A percentile compares a stretch with the other conserved stretches of the same genome.
phyloP scores from a whole-genome alignment of 2,888 invertebrate species.

The Acleris cristana region DNA sequence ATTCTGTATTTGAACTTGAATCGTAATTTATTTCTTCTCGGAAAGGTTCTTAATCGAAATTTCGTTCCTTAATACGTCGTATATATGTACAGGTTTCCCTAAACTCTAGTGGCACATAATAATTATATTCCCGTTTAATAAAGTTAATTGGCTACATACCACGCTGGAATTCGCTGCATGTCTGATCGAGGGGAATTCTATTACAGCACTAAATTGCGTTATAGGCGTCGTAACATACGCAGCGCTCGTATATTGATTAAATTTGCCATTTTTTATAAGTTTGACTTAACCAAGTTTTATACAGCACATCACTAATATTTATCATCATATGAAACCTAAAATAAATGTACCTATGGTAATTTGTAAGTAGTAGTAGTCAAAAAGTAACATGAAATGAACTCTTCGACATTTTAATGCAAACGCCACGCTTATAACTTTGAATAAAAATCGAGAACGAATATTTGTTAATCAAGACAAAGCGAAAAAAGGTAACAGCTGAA shows the following conservation, averaged over 20 bases:
- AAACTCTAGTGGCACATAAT: conserved; percentile 8
- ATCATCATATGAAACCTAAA: too few relatives aligned
- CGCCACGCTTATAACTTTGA: not conserved
- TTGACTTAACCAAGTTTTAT: too few relatives aligned
- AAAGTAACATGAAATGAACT: too few relatives aligned
- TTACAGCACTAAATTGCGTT: not conserved
- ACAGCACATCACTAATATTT: too few relatives aligned
- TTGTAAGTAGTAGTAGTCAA: too few relatives aligned
- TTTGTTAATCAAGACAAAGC: conserved; percentile 14
- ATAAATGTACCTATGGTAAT: too few relatives aligned
- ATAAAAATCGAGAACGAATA: conserved; percentile 5
- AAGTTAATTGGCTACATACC: conserved; percentile 27
- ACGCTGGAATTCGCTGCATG: conserved; percentile 12
- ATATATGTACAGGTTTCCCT: not conserved
- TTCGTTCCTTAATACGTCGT: too few relatives aligned
- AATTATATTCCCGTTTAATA: conserved; percentile 21
- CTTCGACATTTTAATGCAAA: not conserved
- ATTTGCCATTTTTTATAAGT: too few relatives aligned
- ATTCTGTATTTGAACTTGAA: too few relatives aligned
- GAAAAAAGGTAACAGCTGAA: conserved; percentile 20
- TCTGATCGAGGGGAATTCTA: conserved; percentile 13
- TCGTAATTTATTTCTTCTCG: too few relatives aligned
- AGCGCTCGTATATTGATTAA: too few relatives aligned
- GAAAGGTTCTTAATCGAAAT: too few relatives aligned
- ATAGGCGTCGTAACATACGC: not conserved